Base-by-base conservation (phyloP, 1,140 invertebrate species). In the Rhyzopertha dominica region DNA sequence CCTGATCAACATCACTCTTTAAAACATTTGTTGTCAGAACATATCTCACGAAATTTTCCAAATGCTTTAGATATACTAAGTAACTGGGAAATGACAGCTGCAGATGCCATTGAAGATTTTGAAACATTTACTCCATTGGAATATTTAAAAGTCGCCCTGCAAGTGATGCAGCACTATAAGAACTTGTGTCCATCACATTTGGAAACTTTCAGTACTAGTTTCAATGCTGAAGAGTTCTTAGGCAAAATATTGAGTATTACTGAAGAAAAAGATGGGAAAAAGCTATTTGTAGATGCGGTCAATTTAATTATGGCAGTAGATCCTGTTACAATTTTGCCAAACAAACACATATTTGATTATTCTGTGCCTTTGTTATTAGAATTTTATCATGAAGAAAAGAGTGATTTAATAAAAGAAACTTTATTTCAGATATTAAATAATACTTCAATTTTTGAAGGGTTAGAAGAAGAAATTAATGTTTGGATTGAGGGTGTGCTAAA, bases 211-310 rank as follows among this genome's bases (percentile, higher is more conserved):
- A 68, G 69, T 53, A 66, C 59, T 4, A 65, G 51, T 39, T 60
- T 72, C 35, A 65, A 75, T 51, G 66, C 74, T 49, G 72, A 68
- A 49, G 63, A 67, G 13, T 65, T 75, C 48, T 51, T 76, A 16
- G 54, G 71, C 32, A 67, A 60, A 55, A 65, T 71, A 9, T 60
- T 58, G 43, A 62, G 43, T 17, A 45, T 69, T 0, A 43, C 58
- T 12, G 28, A 22, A 0, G 40, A 65, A 29, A 63, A 68, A 17
- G 49, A 66, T 31, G 60, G 68, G 23, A 68, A 70, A 24, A 51
- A 70, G 38, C 66, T 84, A 40, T 79, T 82, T 65, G 67, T 84
- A 1, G 83, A 83, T 66, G 70, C 77, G 1, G 74, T 84, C 9
- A 76, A 76, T 31, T 73, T 84, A 22, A 75, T 84, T 54, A 50